A percentile compares a stretch with the other conserved stretches of the same genome.
Conservation (phyloP, 2,797 vertebrate genomes). For the Hemibagrus guttatus region DNA sequence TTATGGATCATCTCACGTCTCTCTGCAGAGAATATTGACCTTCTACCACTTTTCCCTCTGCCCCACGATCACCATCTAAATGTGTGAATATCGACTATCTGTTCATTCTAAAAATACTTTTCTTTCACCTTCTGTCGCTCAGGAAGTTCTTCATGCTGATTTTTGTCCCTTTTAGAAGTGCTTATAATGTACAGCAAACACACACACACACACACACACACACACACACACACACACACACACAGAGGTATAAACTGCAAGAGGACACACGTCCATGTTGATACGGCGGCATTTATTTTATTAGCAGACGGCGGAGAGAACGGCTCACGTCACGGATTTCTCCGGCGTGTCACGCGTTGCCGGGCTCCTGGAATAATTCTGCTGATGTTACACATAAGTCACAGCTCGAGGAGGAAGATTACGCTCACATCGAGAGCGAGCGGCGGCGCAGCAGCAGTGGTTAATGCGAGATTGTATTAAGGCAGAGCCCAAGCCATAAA, state of each 20-base stretch:
- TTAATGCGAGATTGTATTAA: constrained; percentile 55
- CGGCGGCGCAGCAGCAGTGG: constrained; percentile 18
- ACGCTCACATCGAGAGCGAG: constrained; percentile 32
- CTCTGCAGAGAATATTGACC: not conserved
- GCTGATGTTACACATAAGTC: constrained; percentile 49
- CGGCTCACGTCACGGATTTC: constrained; percentile 9
- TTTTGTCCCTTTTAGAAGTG: not conserved
- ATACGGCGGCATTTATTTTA: not conserved
- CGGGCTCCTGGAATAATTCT: constrained; percentile 37
- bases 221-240: not conserved
- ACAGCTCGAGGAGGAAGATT: constrained; percentile 39
- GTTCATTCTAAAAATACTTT: not conserved
- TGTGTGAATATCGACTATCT: constrained; percentile 22
- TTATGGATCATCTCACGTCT: constrained; percentile 50
- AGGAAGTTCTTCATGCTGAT: not conserved
- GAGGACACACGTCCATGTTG: not conserved
- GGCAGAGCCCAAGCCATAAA: constrained; percentile 51
- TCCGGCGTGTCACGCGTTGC: not conserved
- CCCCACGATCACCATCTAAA: constrained; percentile 23
- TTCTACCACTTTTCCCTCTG: constrained; percentile 2
- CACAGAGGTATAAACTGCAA: too few relatives aligned
- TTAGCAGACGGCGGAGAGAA: not conserved
- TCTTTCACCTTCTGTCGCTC: not conserved
- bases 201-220: too few relatives aligned
- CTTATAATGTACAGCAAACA: too few relatives aligned